Percentiles rank a stretch among this genome's conserved stretches.
phyloP scores from a whole-genome alignment of 2,113 vertebrate species.

The Axis porcinus region DNA sequence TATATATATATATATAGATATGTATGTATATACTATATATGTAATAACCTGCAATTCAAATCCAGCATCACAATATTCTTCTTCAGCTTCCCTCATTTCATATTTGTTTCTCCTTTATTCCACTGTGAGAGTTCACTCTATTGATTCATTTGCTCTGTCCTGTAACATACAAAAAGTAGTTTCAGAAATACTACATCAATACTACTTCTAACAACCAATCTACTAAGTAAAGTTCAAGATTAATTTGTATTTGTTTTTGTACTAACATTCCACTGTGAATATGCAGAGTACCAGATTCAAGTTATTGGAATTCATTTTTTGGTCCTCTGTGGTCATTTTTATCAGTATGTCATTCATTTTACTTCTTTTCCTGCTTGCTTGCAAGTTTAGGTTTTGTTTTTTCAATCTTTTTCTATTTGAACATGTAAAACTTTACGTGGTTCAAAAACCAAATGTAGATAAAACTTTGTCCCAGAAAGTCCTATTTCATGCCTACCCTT shows the following conservation, averaged over 20 bases:
- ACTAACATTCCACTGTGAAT: neutral
- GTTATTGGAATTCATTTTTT: constrained; percentile 21
- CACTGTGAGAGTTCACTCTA: neutral
- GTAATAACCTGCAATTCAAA: neutral
- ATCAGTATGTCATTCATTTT: neutral
- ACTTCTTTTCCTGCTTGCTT: constrained; percentile 13
- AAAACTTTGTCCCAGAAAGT: neutral
- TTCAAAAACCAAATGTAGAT: neutral
- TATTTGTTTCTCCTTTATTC: neutral
- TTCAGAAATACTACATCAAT: constrained; percentile 1
- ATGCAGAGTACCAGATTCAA: neutral
- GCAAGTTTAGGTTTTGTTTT: neutral
- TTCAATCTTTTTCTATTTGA: neutral
- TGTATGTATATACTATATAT: neutral
- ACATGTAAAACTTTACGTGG: neutral
- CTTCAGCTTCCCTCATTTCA: neutral
- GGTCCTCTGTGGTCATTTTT: neutral
- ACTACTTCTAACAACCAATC: neutral
- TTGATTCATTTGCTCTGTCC: neutral
- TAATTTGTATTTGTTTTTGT: neutral
- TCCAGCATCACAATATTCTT: neutral
- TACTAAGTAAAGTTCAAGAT: constrained; percentile 28
- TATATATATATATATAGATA: fast-evolving
- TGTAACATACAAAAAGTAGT: neutral
- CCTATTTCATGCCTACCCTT: neutral